Evolutionary conservation across 2,888 invertebrate species (phyloP), one percentile per base, ranked within the genome.

Genomic region (Tipula confusa): DNA sequence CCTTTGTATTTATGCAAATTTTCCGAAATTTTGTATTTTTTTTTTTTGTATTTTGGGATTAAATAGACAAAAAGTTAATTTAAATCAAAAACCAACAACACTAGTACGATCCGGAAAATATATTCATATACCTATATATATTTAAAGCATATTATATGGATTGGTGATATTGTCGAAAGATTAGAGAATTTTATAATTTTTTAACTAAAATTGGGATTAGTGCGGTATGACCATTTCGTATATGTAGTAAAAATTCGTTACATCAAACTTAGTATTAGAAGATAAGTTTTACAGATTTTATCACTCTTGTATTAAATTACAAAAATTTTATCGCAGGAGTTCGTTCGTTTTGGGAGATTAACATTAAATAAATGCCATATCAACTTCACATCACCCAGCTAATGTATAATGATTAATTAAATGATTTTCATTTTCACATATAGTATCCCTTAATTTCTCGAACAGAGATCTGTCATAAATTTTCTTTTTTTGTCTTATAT

Each of bases 1-100:
- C 64, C 11, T 64, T 64, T 64, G 64, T 64, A 24, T 64, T 64
- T 64, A 64, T 64, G 64, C 64, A 64, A 64, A 64, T 64, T 64
- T 64, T 64, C 7, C 3, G 64, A 5, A 43, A 15, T 43, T 15
- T 43, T 43, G 43, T 43, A 43, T 43, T 15, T 43, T 43, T 43
- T 15, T 43, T 43, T 43, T 43, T 43, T 43, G 43, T n/a, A 24
- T 7, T 64, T 64, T 64, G 24, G 64, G 64, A 64, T 64, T 64
- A 64, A 64, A 64, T 1, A 64, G 64, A 64, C 64, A 64, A 64
- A 43, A 64, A 64, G 24, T 24, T 64, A 64, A 64, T 64, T 64
- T 64, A 24, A 64, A 64, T 64, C 64, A 64, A 64, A 64, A 64
- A 24, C 64, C 64, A 24, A 64, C 9, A 64, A 64, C 43, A 38